These are phyloP conservation scores for Eidolon dupreanum DNA, from an alignment of 2,797 vertebrate genomes.

Conservation along the genomic window DNA sequence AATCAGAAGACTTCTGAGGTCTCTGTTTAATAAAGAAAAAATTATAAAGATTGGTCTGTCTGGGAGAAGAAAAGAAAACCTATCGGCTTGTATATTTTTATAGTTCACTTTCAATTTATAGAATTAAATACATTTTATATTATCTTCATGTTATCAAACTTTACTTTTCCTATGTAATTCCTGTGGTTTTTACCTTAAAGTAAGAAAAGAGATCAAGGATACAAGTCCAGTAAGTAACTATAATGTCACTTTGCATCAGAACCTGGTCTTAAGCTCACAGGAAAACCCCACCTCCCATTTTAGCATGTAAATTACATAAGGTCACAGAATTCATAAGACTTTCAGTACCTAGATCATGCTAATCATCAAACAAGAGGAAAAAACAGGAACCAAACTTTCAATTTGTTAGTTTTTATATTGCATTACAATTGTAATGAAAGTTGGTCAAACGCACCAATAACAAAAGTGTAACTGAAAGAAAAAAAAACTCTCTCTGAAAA, in stretches of 20 bases:
- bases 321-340: neutral
- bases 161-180: neutral
- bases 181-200: neutral
- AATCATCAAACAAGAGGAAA: neutral
- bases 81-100: neutral
- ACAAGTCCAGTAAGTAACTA: neutral
- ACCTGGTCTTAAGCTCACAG: neutral
- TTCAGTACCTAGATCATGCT: neutral
- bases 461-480: neutral
- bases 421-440: neutral
- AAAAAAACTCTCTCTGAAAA: neutral
- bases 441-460: neutral
- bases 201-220: neutral
- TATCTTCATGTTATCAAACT: neutral
- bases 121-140: neutral
- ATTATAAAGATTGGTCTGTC: neutral
- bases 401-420: neutral
- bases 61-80: neutral
- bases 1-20: neutral
- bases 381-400: neutral
- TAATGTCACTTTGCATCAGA: neutral
- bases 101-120: neutral
- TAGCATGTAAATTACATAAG: neutral
- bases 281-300: neutral
- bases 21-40: neutral